Conservation (phyloP, 37 sponge, comb jelly and placozoan genomes). For the Geodia barretti region DNA sequence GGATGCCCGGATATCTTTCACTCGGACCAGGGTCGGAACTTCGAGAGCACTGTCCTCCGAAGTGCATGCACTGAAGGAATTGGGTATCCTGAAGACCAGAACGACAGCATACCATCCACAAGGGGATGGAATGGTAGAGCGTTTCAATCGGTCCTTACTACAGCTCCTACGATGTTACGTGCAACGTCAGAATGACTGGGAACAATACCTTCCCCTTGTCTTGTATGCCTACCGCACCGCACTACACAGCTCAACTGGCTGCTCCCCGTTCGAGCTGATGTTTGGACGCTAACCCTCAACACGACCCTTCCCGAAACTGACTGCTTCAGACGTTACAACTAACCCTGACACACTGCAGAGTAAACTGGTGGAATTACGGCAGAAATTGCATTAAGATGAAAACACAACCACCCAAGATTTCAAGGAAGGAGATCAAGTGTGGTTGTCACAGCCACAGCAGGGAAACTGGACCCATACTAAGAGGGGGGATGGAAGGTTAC, state of each 20-base stretch:
- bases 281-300: constrained; percentile 41
- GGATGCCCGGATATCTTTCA: constrained; percentile 40
- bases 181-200: constrained; percentile 55
- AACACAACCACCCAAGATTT: constrained; percentile 6
- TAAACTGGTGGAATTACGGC: constrained; percentile 40
- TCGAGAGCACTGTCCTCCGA: constrained; percentile 42
- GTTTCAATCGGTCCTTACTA: constrained; percentile 46
- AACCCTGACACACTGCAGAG: constrained; percentile 5
- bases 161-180: constrained; percentile 56
- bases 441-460: constrained; percentile 63
- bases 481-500: constrained; percentile 75
- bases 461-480: constrained; percentile 65
- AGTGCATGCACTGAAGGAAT: constrained; percentile 29
- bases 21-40: constrained; percentile 65
- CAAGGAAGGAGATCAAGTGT: constrained; percentile 50
- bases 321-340: constrained; percentile 33
- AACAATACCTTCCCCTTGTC: constrained; percentile 53
- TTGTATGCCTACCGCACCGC: constrained; percentile 52
- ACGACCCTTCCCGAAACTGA: neutral
- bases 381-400: constrained; percentile 34
- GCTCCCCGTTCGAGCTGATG: constrained; percentile 61
- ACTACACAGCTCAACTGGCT: constrained; percentile 39
- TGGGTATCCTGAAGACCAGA: constrained; percentile 48
- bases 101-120: constrained; percentile 65
- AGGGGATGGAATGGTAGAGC: constrained; percentile 76